Evolutionary conservation across 2,113 vertebrate genomes (phyloP), one percentile per base, ranked within the genome.

Genomic region (Scopus umbretta): DNA sequence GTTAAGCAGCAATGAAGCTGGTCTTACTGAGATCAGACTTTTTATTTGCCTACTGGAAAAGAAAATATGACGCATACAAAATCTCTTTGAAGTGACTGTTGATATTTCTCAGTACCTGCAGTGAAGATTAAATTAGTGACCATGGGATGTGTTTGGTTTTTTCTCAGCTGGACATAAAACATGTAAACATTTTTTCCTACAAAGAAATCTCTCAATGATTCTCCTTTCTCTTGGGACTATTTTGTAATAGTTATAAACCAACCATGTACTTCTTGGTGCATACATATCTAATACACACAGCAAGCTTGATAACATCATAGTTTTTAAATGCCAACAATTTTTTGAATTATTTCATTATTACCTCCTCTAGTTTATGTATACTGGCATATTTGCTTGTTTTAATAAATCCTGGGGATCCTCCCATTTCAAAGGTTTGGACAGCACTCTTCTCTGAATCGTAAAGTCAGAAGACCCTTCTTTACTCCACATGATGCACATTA

Each of bases 111-210:
- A 85, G 20, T 62, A 81, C n/a, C 42, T 93, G 61, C 84, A 36
- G 95, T 70, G 94, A 82, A 92, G 66, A 84, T 74, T 40, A 88
- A 87, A 90, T 91, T 93, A 92, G 68, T 13, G 13, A 72, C 80
- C 72, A 62, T 49, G 20, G 20, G 23, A 92, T 66, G 34, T 71
- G 63, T 88, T 90, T 94, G 43, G 0, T 18, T 90, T 93, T 74
- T 90, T 79, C 59, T 80, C 80, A 42, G 43, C 50, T 94, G 68
- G 68, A 93, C 93, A 92, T 40, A 86, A 86, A 93, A 71, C 26
- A 78, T 27, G 15, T 3, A 55, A 65, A 82, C 34, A 40, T 14
- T 9, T 88, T 82, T 88, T 67, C 25, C 34, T 80, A 30, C 34
- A 80, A 81, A 88, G 43, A 78, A 88, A 80, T 47, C 14, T 73